Conservation (phyloP, 2,113 vertebrate genomes). For the Lamprotornis superbus region DNA sequence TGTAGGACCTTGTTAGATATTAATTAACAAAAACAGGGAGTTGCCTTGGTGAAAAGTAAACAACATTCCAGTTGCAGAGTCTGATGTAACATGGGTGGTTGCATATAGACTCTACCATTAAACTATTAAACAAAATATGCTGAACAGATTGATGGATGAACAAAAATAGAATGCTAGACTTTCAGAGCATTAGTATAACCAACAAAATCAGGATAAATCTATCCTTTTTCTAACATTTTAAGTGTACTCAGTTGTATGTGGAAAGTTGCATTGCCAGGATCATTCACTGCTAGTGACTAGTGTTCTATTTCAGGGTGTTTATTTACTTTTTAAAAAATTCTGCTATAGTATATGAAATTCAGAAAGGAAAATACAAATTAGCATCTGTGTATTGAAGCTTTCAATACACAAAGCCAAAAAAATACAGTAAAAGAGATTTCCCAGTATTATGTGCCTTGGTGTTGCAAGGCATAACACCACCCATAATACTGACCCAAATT, state of each 20-base stretch:
- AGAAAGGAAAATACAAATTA: neutral
- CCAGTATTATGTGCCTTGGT: neutral
- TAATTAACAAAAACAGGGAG: constrained; percentile 53
- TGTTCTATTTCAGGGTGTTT: neutral
- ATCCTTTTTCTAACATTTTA: neutral
- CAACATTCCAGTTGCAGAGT: constrained; percentile 48
- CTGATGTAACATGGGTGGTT: constrained; percentile 55
- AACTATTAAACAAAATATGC: constrained; percentile 51
- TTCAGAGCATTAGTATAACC: neutral
- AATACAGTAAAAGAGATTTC: neutral
- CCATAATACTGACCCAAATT: neutral
- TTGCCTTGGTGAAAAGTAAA: constrained; percentile 50
- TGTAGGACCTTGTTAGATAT: constrained; percentile 11
- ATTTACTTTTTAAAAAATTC: neutral
- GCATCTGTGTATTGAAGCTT: neutral
- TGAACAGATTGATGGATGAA: constrained; percentile 37
- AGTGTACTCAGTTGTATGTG: neutral
- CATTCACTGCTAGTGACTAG: neutral
- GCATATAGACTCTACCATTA: constrained; percentile 35
- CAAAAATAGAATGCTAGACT: neutral
- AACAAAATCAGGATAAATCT: neutral
- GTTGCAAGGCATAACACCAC: neutral
- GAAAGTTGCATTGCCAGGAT: neutral
- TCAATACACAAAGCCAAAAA: neutral
- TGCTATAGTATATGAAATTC: neutral